These are phyloP conservation scores for Smutsia temminckii DNA, from an alignment of 2,797 vertebrate species.

Conservation along the genomic window DNA sequence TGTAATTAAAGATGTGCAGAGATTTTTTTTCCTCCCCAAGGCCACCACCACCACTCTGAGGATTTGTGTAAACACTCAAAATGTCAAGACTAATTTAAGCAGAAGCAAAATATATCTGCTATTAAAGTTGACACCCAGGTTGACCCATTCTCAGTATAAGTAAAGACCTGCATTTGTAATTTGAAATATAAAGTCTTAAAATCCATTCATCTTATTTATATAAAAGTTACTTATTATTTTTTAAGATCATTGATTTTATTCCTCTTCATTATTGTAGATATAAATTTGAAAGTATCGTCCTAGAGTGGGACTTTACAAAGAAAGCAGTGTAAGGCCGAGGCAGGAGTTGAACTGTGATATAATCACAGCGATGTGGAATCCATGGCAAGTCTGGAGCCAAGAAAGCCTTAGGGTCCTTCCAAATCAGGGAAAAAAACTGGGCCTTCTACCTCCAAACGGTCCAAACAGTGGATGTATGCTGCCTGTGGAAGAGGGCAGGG, in stretches of 20 bases:
- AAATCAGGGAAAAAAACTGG: too few species aligned
- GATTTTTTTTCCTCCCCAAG: not conserved
- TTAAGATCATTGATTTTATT: not conserved
- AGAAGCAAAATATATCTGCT: not conserved
- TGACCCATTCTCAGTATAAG: not conserved
- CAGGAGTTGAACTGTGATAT: not conserved
- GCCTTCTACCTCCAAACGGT: fast-evolving
- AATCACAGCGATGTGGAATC: fast-evolving
- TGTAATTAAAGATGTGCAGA: conserved; percentile 2
- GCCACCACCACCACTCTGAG: not conserved
- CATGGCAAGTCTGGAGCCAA: too few species aligned
- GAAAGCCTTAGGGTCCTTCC: too few species aligned
- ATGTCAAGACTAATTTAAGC: conserved; percentile 17
- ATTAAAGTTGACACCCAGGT: not conserved
- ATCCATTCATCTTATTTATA: not conserved
- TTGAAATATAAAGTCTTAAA: conserved; percentile 35
- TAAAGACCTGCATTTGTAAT: not conserved
- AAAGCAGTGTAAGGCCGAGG: not conserved
- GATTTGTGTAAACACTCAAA: conserved; percentile 30
- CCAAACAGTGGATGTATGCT: fast-evolving
- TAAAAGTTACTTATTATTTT: not conserved
- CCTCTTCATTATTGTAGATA: not conserved
- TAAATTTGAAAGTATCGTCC: not conserved
- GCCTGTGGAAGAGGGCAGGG: too few species aligned
- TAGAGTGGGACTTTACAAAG: not conserved